Evolutionary conservation across 1,140 invertebrate species (phyloP), one percentile per base, ranked within the genome.

Genomic region (Lordiphosa collinella): DNA sequence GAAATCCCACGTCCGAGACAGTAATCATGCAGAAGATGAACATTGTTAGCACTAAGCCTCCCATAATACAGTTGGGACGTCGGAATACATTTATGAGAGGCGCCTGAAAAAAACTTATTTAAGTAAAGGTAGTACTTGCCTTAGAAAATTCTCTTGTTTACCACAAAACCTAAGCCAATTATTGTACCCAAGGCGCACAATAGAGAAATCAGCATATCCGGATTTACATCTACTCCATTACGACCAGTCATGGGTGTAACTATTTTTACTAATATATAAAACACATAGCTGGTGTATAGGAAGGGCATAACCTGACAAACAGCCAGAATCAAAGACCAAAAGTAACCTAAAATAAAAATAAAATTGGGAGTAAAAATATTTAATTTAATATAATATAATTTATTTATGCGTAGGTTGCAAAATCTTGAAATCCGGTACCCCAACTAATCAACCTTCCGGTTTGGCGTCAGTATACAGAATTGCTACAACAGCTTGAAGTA

Each of bases 1-100:
- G 94, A 89, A 95, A 95, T 31, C 95, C 94, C 22, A 95, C 74
- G 4, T 93, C 92, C n/a, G 93, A 93, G 12, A 93, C 86, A 62
- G 93, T 89, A 38, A 93, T 86, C 47, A 92, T 90, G 25, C 73
- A 52, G 35, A 70, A 76, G 11, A 76, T 54, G 92, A 80, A 92
- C 91, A 90, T 22, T 0, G 60, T 49, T 7, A 78, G 5, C 0
- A 48, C 48, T 8, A 93, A 71, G 1, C 92, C 85, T 8, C 90
- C 90, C 34, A 93, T 91, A 25, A 87, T 51, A 6, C 53, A 47
- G 12, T 68, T 70, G 0, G 86, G 74, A 10, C 66, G 54, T 4
- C 78, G 86, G 43, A 88, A 88, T 2, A 65, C 58, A 29, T 72
- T 86, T 1, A 88, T 52, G 0, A 88, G 37, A 0, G 76, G 86